phyloP scores from a whole-genome alignment of 2,888 invertebrate species.

The Poecilus cupreus region DNA sequence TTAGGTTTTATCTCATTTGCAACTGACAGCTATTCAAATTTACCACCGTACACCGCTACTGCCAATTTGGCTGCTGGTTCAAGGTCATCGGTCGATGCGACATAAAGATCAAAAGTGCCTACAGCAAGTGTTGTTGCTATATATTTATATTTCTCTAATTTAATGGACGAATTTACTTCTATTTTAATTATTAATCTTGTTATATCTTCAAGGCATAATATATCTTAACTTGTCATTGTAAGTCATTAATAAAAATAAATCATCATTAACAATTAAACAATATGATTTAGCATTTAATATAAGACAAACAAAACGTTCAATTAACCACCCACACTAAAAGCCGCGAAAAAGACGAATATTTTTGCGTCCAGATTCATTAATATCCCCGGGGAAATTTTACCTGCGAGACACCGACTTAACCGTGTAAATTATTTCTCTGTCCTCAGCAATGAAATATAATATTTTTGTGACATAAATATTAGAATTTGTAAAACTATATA shows the following conservation, averaged over 20 bases:
- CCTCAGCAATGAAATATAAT: slow-evolving; percentile 32
- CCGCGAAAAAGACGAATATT: background rate
- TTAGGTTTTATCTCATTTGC: no score
- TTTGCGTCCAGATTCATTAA: background rate
- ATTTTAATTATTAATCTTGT: background rate
- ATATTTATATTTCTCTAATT: no score
- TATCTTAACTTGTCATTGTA: slow-evolving; percentile 14
- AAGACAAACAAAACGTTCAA: background rate
- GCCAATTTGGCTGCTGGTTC: no score
- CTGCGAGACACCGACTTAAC: background rate
- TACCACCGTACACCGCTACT: no score
- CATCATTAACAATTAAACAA: background rate
- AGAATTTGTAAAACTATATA: background rate
- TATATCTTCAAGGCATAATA: background rate
- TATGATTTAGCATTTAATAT: background rate
- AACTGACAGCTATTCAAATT: no score
- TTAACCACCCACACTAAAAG: background rate
- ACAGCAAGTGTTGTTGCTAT: no score
- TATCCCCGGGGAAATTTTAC: background rate
- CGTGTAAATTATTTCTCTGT: slow-evolving; percentile 6
- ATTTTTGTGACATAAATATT: slow-evolving; percentile 49
- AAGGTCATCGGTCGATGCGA: no score
- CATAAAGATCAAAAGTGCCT: no score
- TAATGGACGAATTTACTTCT: no score
- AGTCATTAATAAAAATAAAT: background rate